These are phyloP conservation scores for Lathamus discolor DNA, from an alignment of 2,113 vertebrate species.

Conservation along the genomic window DNA sequence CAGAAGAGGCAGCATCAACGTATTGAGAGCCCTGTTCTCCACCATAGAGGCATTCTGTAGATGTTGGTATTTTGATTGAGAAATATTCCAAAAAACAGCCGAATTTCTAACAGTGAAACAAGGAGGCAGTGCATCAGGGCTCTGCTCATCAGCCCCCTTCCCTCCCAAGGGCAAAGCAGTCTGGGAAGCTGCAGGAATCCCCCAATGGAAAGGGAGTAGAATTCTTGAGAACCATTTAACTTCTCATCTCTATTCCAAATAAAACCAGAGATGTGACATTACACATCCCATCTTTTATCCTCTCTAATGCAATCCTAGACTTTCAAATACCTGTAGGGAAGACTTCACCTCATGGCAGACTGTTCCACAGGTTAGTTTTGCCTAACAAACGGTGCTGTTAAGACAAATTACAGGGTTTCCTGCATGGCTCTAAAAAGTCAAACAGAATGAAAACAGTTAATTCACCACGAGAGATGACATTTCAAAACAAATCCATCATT, in stretches of 20 bases:
- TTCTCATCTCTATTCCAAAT: not conserved
- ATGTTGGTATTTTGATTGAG: not conserved
- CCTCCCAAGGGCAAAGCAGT: not conserved
- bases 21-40: not conserved
- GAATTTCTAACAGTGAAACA: not conserved
- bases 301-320: not conserved
- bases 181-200: not conserved
- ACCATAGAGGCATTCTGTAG: not conserved
- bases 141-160: not conserved
- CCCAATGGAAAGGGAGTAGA: not conserved
- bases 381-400: not conserved
- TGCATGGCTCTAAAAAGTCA: not conserved
- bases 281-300: not conserved
- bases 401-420: not conserved
- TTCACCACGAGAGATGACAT: not conserved
- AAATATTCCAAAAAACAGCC: not conserved
- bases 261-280: not conserved
- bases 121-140: not conserved
- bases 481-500: not conserved
- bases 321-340: not conserved
- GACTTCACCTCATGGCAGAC: not conserved
- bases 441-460: not conserved
- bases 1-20: not conserved
- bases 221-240: not conserved
- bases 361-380: not conserved